Base-by-base conservation (phyloP, 2,797 vertebrate species). In the Liasis olivaceus region DNA sequence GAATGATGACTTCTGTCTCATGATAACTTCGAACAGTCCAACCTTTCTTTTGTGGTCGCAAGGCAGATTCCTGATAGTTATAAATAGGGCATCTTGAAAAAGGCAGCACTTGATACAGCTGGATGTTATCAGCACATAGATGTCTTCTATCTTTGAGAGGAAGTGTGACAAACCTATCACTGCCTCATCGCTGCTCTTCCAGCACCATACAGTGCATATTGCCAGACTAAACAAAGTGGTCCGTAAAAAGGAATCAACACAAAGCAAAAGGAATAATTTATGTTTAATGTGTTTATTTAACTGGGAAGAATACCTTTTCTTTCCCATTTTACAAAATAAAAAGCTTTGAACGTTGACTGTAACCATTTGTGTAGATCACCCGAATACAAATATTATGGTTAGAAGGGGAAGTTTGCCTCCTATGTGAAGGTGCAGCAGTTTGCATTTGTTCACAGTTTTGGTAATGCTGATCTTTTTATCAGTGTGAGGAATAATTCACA, bases 251-350 rank as follows among this genome's bases (percentile, higher is more conserved):
- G 42, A 81, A 84, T 59, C 36, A 90, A 66, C 59, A 0, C 84
- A 92, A 94, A 64, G 64, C n/a, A 66, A 88, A 31, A 88, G 81
- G 93, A 89, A 31, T 28, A 47, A 81, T 69, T 89, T 42, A 59
- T 87, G 56, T 60, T 58, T n/a, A 58, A 58, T 91, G 85, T 28
- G 89, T 92, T 93, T 0, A 88, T 72, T 91, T 88, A 93, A 93
- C 13, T 87, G 26, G 69, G 3, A 87, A 54, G 87, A 93, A 56
- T 1, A 42, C 14, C 88, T 90, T 95, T 94, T 17, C 11, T 12
- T 24, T 1, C 24, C 86, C 56, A 15, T 17, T 15, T 66, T 89
- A 69, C 51, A 22, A 59, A 94, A 69, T 1, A 90, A 90, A 31
- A 92, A 69, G 0, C 2, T 89, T 94, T 94, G 93, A 90, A 77